A percentile compares a stretch with the other conserved stretches of the same genome.
Evolutionary conservation across 53 echinoderm and acorn worm genomes (phyloP).

Genomic region (Antedon mediterranea): DNA sequence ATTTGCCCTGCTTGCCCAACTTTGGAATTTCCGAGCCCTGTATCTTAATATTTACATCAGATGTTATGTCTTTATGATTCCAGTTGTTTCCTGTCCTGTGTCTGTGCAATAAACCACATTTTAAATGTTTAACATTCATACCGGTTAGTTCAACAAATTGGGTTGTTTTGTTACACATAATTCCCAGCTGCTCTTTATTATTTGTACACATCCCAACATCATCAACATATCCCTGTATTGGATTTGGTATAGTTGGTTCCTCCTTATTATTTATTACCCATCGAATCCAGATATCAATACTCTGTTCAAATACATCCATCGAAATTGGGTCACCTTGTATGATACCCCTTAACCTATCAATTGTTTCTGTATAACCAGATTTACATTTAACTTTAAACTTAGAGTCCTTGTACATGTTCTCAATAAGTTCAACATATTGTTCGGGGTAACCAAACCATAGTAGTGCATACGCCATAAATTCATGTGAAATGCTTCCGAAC

Average conservation of each 20-base stretch:
- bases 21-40: not conserved
- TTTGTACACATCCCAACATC: no score
- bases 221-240: not conserved
- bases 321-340: not conserved
- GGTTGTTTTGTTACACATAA: not conserved
- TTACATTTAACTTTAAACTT: not conserved
- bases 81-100: not conserved
- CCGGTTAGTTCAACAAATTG: not conserved
- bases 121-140: not conserved
- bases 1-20: not conserved
- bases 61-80: not conserved
- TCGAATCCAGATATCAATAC: not conserved
- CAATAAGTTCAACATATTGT: not conserved
- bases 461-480: not conserved
- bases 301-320: not conserved
- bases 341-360: not conserved
- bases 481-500: not conserved
- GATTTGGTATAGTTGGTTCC: not conserved
- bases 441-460: not conserved
- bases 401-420: no score
- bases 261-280: not conserved
- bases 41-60: not conserved
- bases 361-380: not conserved
- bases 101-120: not conserved
- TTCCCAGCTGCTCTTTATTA: no score